Base-by-base conservation (phyloP, 2,113 vertebrate species). In the Ctenomys sociabilis region DNA sequence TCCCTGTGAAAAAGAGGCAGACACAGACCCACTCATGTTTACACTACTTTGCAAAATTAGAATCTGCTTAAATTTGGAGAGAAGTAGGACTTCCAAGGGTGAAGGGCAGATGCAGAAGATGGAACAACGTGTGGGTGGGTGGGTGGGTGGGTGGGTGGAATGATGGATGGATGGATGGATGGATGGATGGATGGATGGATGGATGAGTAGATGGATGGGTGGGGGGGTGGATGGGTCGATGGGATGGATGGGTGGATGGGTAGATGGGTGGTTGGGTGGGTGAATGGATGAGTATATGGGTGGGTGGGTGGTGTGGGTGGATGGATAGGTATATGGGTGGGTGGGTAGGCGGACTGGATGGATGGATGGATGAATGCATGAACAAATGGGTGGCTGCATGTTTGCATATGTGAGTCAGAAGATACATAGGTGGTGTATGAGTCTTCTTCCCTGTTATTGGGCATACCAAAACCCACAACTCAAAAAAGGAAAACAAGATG, bases 31-130 rank as follows among this genome's bases (percentile, higher is more conserved):
- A 2, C 28, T 89, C 9, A 7, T 37, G 37, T 90, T 75, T 73
- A 40, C 8, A 88, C 35, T 54, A 92, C 35, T 82, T 92, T 49
- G 75, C n/a, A 83, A 43, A 95, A 3, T 40, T 75, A 66, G 40
- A 87, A 94, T 90, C 88, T 96, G 83, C 54, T 93, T 93, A 49
- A 91, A 90, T 68, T 97, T 87, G 77, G 45, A 93, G 17, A 54
- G 77, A 94, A 94, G 26, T 59, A 77, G 81, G 21, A 54, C 30
- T 94, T 70, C 5, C 12, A 61, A 83, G 61, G 70, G 45, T 63
- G 61, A 64, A 92, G 28, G 32, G 30, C 66, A 80, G 13, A 21
- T 64, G 32, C 49, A 92, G 32, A 85, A 77, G 21, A 81, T 82
- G 64, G 30, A 90, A 87, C 35, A 49, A 87, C 72, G 77, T 75